Evolutionary conservation across 2,113 vertebrate genomes (phyloP), one percentile per base, ranked within the genome.

Genomic region (Burhinus oedicnemus): DNA sequence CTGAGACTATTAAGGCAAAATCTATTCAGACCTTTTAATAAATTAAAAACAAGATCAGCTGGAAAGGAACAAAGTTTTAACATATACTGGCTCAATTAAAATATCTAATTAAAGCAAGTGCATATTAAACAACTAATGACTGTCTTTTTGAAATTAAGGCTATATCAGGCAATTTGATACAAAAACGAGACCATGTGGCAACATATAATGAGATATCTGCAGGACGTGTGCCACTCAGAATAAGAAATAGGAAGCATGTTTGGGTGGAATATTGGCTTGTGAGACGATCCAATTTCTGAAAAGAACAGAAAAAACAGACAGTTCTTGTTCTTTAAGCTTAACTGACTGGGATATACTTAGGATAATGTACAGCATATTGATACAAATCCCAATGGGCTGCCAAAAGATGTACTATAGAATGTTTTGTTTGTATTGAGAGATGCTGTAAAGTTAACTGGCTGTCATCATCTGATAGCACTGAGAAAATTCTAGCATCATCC

Each of bases 31-130:
- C 29, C 6, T 92, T 70, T 76, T 54, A 85, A 87, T 40, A 82
- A 75, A 86, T 64, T 60, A 57, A 78, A 96, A 72, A 25, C 30
- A 91, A 57, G 49, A 89, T 91, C 57, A 87, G 23, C 21, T 82
- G 66, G 38, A 95, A 86, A 91, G 47, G 51, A 92, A 84, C 25
- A 61, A 80, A 88, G 60, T 84, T 89, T 90, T 69, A 90, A 74
- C 51, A 55, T 74, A 92, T 29, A 89, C 5, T 42, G 26, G 40
- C 30, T 71, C 58, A 82, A 64, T 89, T 82, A 82, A 89, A 94
- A 60, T 68, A 84, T 22, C n/a, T 64, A 79, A 84, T 75, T 95
- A 80, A 40, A 93, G 34, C 36, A 92, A 92, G 60, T 23, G 5
- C 75, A 19, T 62, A 79, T 32, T 76, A 87, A 95, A 94, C 61